Percentiles rank a stretch among this genome's conserved stretches.
Evolutionary conservation across 2,888 invertebrate genomes (phyloP).

Genomic region (Cryptocephalus primarius): DNA sequence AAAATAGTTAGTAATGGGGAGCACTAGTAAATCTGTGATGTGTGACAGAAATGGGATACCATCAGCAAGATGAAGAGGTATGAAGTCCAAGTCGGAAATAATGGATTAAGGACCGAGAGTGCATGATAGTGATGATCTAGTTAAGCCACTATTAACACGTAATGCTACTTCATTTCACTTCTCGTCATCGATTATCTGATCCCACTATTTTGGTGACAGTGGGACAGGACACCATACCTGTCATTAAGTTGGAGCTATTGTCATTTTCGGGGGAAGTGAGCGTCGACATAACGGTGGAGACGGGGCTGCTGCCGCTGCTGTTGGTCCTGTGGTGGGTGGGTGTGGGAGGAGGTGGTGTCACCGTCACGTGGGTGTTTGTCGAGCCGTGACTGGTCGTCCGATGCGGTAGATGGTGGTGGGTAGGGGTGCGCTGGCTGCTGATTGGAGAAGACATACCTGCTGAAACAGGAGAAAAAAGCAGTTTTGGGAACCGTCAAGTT

Average conservation of each 20-base stretch:
- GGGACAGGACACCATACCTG: constrained; percentile 36
- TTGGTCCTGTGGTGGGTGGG: constrained; percentile 49
- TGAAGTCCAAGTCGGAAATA: too few species aligned
- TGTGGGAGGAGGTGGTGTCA: constrained; percentile 41
- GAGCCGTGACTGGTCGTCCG: constrained; percentile 24
- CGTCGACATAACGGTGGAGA: constrained; percentile 26
- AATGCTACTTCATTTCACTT: too few species aligned
- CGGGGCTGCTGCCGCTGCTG: constrained; percentile 40
- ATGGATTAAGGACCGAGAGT: too few species aligned
- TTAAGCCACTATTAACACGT: too few species aligned
- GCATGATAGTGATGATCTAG: too few species aligned
- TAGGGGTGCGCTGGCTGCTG: constrained; percentile 24
- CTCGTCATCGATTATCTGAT: too few species aligned
- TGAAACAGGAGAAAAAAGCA: constrained; percentile 8
- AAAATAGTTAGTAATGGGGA: too few species aligned
- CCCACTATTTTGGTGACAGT: too few species aligned
- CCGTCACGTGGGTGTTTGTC: constrained; percentile 35
- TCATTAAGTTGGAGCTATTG: constrained; percentile 41
- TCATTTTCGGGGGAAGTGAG: constrained; percentile 36
- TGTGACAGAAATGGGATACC: too few species aligned
- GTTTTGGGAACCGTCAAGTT: too few species aligned
- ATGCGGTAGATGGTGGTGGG: constrained; percentile 19
- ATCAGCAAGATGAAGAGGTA: too few species aligned
- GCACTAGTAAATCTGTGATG: too few species aligned
- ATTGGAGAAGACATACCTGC: constrained; percentile 34